Conservation (phyloP, 2,797 vertebrate species). For the Peromyscus nudipes region DNA sequence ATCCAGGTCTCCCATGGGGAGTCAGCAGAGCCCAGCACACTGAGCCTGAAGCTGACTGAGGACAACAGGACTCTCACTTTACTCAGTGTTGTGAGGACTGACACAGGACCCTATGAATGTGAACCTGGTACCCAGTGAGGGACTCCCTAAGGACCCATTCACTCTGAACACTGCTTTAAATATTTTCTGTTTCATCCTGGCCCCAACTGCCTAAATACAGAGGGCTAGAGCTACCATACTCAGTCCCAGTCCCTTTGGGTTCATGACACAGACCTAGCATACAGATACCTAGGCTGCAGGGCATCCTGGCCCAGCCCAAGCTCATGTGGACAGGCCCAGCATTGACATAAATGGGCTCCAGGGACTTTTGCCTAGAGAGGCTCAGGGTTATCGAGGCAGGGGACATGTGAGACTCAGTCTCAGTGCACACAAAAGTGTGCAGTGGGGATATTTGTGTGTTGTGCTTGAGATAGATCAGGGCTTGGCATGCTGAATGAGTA, state of each 20-base stretch:
- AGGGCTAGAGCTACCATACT: background rate
- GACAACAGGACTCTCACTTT: slow-evolving; percentile 69
- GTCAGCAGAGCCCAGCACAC: no score
- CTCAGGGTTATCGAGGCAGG: background rate
- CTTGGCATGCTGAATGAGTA: background rate
- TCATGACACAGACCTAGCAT: background rate
- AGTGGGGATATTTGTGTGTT: no score
- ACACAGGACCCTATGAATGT: slow-evolving; percentile 68
- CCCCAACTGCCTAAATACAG: background rate
- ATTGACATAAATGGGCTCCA: background rate
- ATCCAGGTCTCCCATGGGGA: no score
- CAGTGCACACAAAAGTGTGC: background rate
- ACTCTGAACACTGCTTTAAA: slow-evolving; percentile 72
- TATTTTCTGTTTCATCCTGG: background rate
- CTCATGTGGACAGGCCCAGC: background rate
- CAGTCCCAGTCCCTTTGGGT: accelerated
- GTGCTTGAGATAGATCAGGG: accelerated
- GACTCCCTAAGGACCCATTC: background rate
- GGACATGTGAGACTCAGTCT: no score
- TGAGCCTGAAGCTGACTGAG: background rate
- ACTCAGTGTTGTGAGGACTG: slow-evolving; percentile 11
- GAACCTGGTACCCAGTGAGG: slow-evolving; percentile 10
- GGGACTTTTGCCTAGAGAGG: background rate
- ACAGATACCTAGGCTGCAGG: background rate
- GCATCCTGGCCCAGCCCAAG: background rate